These are phyloP conservation scores for Myotis daubentonii DNA, from an alignment of 2,797 vertebrate species.

Conservation along the genomic window DNA sequence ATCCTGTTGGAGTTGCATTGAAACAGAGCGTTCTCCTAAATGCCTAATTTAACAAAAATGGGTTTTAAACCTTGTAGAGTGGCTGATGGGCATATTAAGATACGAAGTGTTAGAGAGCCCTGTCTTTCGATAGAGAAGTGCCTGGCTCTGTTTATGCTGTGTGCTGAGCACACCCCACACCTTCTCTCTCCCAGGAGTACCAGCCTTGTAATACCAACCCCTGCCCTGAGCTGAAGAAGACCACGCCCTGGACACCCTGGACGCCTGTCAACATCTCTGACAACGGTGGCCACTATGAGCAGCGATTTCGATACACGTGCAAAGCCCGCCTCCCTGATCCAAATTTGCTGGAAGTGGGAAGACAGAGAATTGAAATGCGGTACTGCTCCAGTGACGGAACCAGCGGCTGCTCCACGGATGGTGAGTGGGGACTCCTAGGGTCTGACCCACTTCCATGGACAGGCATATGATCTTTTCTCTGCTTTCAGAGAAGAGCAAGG, in stretches of 20 bases:
- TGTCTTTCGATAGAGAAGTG: fast-evolving
- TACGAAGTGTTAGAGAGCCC: background rate
- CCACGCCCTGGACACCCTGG: conserved; percentile 98
- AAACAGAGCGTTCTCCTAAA: background rate
- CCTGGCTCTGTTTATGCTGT: fast-evolving
- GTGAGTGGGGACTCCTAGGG: conserved; percentile 84
- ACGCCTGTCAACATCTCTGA: conserved; percentile 97
- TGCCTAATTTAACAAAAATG: background rate
- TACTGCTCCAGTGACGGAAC: conserved; percentile 97
- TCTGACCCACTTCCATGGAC: fast-evolving
- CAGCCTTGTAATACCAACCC: conserved; percentile 95
- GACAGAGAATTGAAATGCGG: conserved; percentile 98
- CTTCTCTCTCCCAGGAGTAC: conserved; percentile 89
- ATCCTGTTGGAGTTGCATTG: background rate
- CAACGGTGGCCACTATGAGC: conserved; percentile 97
- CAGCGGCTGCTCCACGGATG: conserved; percentile 95
- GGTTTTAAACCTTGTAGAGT: background rate
- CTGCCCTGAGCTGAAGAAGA: conserved; percentile 97
- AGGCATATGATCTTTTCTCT: fast-evolving
- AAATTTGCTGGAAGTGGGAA: conserved; percentile 93
- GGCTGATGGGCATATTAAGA: background rate
- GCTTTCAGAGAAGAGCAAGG: fast-evolving
- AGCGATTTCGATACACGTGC: conserved; percentile 97
- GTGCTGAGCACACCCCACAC: fast-evolving
- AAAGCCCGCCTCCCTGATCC: conserved; percentile 94